Conservation (phyloP, 2,797 vertebrate genomes). For the Parambassis ranga region DNA sequence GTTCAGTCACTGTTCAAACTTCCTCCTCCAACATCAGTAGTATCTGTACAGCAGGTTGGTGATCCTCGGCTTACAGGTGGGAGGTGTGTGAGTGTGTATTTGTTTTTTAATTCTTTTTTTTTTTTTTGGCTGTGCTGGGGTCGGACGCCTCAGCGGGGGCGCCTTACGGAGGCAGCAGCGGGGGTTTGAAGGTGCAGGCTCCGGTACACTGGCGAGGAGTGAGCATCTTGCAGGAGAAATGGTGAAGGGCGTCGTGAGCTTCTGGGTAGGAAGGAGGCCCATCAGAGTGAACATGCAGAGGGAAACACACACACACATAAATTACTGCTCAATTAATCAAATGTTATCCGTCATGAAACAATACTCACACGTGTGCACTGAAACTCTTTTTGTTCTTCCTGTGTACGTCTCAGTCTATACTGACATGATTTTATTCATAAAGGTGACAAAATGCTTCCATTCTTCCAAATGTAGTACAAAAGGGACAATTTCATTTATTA, state of each 20-base stretch:
- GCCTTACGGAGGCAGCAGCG: conserved; percentile 88
- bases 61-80: conserved; percentile 51
- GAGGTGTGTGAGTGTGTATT: conserved; percentile 6
- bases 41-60: conserved; percentile 54
- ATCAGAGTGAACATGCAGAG: conserved; percentile 60
- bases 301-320: not conserved
- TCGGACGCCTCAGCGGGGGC: conserved; percentile 7
- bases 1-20: conserved; percentile 14
- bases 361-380: not conserved
- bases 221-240: conserved; percentile 97
- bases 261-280: conserved; percentile 79
- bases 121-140: conserved; percentile 66
- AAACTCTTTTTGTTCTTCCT: not conserved
- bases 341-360: not conserved
- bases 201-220: conserved; percentile 91
- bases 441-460: no score
- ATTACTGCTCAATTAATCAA: not conserved
- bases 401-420: no score
- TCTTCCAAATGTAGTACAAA: not conserved
- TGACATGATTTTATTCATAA: no score
- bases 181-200: conserved; percentile 94
- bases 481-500: not conserved
- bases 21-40: conserved; percentile 37
- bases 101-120: not conserved
- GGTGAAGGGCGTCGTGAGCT: conserved; percentile 91